phyloP scores from a whole-genome alignment of 2,113 vertebrate species.

The Indri indri region DNA sequence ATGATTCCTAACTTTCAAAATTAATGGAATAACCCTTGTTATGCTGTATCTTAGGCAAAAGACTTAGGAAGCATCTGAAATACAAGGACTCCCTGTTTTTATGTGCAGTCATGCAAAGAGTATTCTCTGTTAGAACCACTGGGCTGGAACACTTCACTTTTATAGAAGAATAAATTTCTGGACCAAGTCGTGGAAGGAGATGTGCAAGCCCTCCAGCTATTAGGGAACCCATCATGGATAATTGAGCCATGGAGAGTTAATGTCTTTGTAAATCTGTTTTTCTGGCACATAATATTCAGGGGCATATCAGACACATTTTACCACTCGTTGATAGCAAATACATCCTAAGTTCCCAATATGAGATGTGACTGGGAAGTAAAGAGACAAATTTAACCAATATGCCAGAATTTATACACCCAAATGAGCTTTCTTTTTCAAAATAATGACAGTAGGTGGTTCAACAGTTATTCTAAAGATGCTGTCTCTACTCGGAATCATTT shows the following conservation, averaged over 20 bases:
- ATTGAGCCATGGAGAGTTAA: constrained; percentile 60
- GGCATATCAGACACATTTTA: constrained; percentile 47
- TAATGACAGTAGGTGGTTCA: constrained; percentile 25
- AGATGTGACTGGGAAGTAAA: constrained; percentile 60
- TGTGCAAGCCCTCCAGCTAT: background rate
- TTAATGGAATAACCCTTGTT: background rate
- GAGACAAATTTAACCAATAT: constrained; percentile 52
- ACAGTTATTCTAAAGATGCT: constrained; percentile 56
- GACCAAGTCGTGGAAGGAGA: background rate
- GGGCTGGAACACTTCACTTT: constrained; percentile 36
- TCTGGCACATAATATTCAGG: constrained; percentile 51
- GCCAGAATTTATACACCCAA: constrained; percentile 43
- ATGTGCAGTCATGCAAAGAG: background rate
- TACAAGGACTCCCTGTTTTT: background rate
- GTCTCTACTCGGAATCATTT: constrained; percentile 27
- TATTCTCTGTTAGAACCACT: background rate
- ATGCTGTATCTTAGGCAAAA: background rate
- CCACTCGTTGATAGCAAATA: constrained; percentile 25
- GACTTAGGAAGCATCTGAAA: background rate
- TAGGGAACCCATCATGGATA: constrained; percentile 29
- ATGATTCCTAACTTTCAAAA: background rate
- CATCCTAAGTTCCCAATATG: background rate
- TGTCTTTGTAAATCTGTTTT: constrained; percentile 64
- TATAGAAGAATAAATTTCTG: constrained; percentile 38
- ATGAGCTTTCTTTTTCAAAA: constrained; percentile 57